A percentile compares a stretch with the other conserved stretches of the same genome.
Evolutionary conservation across 2,888 invertebrate genomes (phyloP).

Genomic region (Bembecia ichneumoniformis): DNA sequence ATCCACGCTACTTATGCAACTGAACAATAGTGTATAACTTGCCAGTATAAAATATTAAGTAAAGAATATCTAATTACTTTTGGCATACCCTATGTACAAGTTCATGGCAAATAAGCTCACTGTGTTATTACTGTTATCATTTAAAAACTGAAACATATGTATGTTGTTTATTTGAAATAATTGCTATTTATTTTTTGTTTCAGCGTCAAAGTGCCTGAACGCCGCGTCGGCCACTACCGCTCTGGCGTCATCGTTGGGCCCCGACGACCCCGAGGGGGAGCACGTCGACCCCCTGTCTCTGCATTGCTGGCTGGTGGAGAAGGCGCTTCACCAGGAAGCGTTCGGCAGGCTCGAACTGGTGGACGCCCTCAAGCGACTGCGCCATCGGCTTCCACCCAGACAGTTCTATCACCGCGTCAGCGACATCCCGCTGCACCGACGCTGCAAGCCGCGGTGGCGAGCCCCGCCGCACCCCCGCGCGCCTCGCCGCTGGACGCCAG

Average conservation of each 20-base stretch:
- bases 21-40: no score
- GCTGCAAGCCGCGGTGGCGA: constrained; percentile 39
- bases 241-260: constrained; percentile 8
- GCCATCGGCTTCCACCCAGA: constrained; percentile 56
- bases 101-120: no score
- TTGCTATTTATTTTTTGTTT: not conserved
- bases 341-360: constrained; percentile 53
- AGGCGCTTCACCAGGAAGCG: constrained; percentile 77
- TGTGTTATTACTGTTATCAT: no score
- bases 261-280: constrained; percentile 25
- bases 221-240: constrained; percentile 9
- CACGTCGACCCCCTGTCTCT: constrained; percentile 58
- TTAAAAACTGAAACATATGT: no score
- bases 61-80: no score
- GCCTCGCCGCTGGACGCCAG: constrained; percentile 17
- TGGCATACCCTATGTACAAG: no score
- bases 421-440: constrained; percentile 45
- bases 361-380: constrained; percentile 44
- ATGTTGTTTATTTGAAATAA: no score
- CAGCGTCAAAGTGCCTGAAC: constrained; percentile 25
- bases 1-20: no score
- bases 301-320: constrained; percentile 76
- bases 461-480: constrained; percentile 12
- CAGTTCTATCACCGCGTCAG: constrained; percentile 65
- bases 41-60: no score